These are phyloP conservation scores for Epizoanthus stellaris DNA, from an alignment of 92 coral and sea anemone genomes.

Conservation along the genomic window DNA sequence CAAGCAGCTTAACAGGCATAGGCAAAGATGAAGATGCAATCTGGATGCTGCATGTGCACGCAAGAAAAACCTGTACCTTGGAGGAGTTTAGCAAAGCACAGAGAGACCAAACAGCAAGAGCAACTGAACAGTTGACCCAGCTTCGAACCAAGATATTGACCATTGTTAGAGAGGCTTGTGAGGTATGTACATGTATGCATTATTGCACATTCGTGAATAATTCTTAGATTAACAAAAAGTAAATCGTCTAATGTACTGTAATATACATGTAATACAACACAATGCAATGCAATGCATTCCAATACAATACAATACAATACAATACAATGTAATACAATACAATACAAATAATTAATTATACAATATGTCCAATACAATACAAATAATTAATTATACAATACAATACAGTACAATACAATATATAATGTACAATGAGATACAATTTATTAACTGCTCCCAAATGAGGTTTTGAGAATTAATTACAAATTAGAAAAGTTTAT, in stretches of 20 bases:
- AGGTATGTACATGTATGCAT: slow-evolving; percentile 56
- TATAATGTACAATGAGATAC: too few species aligned
- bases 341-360: too few species aligned
- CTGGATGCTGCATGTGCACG: slow-evolving; percentile 60
- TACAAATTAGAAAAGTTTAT: too few species aligned
- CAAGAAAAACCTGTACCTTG: slow-evolving; percentile 65
- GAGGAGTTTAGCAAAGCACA: slow-evolving; percentile 72
- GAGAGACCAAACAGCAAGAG: slow-evolving; percentile 63
- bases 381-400: too few species aligned
- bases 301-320: background rate
- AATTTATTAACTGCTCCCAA: too few species aligned
- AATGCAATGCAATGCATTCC: background rate
- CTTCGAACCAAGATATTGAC: slow-evolving; percentile 70
- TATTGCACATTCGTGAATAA: background rate
- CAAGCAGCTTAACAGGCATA: slow-evolving; percentile 87
- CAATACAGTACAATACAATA: too few species aligned
- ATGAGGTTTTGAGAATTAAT: too few species aligned
- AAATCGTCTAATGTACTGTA: background rate
- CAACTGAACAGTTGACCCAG: slow-evolving; percentile 63
- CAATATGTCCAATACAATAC: too few species aligned
- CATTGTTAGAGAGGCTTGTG: slow-evolving; percentile 86
- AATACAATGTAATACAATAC: too few species aligned
- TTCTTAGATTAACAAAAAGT: background rate
- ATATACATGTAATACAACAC: background rate
- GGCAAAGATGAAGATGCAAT: slow-evolving; percentile 75